These are phyloP conservation scores for Myiagra hebetior DNA, from an alignment of 2,113 vertebrate species.

Conservation along the genomic window DNA sequence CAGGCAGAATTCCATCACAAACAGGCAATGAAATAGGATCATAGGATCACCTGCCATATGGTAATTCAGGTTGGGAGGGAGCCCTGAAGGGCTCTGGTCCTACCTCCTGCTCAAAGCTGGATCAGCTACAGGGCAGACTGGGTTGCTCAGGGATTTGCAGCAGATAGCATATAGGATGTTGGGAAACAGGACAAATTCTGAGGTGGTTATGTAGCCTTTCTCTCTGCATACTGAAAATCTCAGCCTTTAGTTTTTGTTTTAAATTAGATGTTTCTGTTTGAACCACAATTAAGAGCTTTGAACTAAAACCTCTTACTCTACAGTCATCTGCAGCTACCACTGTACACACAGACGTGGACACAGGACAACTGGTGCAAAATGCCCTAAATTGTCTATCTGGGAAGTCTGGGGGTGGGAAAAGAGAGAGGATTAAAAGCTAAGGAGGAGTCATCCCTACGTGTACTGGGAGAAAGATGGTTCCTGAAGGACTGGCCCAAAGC, in stretches of 20 bases:
- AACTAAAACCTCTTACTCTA: neutral
- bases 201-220: too few species aligned
- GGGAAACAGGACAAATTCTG: neutral
- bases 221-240: neutral
- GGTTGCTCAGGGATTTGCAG: neutral
- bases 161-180: neutral
- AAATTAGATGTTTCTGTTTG: neutral
- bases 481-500: neutral
- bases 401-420: neutral
- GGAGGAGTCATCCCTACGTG: neutral
- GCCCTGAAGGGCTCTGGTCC: neutral
- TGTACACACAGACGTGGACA: neutral
- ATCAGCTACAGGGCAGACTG: neutral
- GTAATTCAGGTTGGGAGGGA: neutral
- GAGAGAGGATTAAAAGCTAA: neutral
- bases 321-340: neutral
- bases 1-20: neutral
- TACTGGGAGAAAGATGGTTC: neutral
- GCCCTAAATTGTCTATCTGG: neutral
- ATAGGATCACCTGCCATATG: neutral
- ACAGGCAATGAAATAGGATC: neutral
- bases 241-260: neutral
- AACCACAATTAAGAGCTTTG: neutral
- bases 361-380: neutral
- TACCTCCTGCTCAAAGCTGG: neutral